A percentile compares a stretch with the other conserved stretches of the same genome.
Conservation (phyloP, 2,797 vertebrate species). For the Taeniopygia guttata region DNA sequence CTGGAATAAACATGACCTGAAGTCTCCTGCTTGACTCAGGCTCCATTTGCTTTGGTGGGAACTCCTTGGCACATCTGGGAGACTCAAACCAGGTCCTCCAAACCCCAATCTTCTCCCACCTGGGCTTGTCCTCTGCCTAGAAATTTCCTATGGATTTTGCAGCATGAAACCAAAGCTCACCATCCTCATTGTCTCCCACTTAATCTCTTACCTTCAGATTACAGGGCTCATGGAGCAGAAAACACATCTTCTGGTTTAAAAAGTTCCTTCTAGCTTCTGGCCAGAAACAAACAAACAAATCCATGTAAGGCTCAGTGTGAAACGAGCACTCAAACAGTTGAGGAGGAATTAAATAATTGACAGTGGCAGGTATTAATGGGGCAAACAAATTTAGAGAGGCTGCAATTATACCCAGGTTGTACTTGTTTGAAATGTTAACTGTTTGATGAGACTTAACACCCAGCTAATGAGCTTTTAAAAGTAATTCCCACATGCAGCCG, state of each 20-base stretch:
- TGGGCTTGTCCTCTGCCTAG: background rate
- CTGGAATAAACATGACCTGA: background rate
- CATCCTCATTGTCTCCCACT: rapidly evolving
- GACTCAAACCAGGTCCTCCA: background rate
- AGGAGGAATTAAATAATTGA: background rate
- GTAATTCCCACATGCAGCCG: background rate
- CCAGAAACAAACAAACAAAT: background rate
- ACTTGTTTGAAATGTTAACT: constrained; percentile 25
- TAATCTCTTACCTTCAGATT: background rate
- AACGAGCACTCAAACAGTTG: background rate
- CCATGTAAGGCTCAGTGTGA: background rate
- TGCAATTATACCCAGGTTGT: background rate
- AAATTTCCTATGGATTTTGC: background rate
- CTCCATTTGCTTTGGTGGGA: background rate
- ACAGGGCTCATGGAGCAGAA: background rate
- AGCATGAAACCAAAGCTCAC: background rate
- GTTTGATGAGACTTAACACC: constrained; percentile 71
- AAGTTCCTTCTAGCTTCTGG: background rate
- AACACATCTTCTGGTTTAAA: background rate
- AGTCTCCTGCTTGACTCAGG: background rate
- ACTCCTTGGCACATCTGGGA: background rate
- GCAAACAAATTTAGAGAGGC: constrained; percentile 74
- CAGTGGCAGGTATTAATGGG: constrained; percentile 29
- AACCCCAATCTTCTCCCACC: background rate
- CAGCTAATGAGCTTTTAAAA: constrained; percentile 52